Conservation (phyloP, 2,113 vertebrate species). For the Aepyceros melampus region DNA sequence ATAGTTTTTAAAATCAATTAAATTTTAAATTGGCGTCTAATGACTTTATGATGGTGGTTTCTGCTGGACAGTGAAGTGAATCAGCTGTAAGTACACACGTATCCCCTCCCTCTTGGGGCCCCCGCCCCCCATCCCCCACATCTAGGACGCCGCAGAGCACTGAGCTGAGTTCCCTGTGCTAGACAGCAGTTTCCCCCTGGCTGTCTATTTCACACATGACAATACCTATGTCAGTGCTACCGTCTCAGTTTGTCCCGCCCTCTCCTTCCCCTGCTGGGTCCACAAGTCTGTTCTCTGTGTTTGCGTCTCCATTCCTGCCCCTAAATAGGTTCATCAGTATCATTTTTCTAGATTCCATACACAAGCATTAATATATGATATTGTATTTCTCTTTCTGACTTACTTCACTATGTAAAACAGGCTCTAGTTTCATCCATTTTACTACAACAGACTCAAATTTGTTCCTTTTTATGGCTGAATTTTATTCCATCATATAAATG, state of each 20-base stretch:
- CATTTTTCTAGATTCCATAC: background rate
- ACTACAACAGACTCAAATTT: background rate
- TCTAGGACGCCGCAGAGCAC: background rate
- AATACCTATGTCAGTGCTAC: background rate
- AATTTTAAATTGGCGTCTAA: background rate
- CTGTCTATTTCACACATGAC: background rate
- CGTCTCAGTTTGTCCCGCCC: background rate
- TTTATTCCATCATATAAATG: background rate
- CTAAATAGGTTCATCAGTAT: background rate
- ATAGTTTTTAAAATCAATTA: background rate
- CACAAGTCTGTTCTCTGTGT: background rate
- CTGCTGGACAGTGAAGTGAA: background rate
- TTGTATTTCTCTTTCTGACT: background rate
- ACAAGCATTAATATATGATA: background rate
- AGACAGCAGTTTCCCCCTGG: background rate
- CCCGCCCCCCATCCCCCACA: fast-evolving
- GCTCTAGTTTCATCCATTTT: background rate
- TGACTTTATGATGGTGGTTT: background rate
- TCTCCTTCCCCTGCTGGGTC: background rate
- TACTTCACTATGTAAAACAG: background rate
- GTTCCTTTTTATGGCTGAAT: background rate
- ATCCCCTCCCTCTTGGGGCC: background rate
- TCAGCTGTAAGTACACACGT: background rate
- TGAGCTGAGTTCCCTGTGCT: background rate
- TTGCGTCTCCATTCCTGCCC: background rate